A percentile compares a stretch with the other conserved stretches of the same genome.
phyloP scores from a whole-genome alignment of 2,797 vertebrate genomes.

The Liparis tanakae region DNA sequence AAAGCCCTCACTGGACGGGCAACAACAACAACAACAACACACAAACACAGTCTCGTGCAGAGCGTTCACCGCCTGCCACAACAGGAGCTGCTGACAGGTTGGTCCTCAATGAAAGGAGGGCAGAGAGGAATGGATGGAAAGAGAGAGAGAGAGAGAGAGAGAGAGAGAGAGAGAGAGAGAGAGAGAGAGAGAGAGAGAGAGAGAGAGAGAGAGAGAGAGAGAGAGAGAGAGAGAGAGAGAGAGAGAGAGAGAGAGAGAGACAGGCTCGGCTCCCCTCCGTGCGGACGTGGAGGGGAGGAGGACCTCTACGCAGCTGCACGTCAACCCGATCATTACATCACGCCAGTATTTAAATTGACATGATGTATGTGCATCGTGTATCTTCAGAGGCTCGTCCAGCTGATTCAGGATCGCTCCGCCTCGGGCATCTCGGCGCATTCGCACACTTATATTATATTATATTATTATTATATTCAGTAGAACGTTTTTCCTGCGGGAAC shows the following conservation, averaged over 20 bases:
- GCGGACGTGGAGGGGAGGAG: slow-evolving; percentile 66
- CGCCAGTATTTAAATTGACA: slow-evolving; percentile 57
- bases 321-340: slow-evolving; percentile 70
- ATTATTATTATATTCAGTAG: slow-evolving; percentile 24
- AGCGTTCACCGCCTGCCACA: slow-evolving; percentile 54
- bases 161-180: too few species aligned
- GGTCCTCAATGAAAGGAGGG: slow-evolving; percentile 69
- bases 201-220: too few species aligned
- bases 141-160: too few species aligned
- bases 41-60: slow-evolving; percentile 47
- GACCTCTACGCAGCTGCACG: slow-evolving; percentile 64
- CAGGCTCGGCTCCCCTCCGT: slow-evolving; percentile 60
- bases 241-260: slow-evolving; percentile 47
- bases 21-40: too few species aligned
- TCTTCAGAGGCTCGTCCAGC: slow-evolving; percentile 48
- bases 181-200: too few species aligned
- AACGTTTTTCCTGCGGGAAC: slow-evolving; percentile 21
- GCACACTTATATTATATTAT: too few species aligned
- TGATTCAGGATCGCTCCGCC: slow-evolving; percentile 47
- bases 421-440: slow-evolving; percentile 26
- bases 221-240: slow-evolving; percentile 20
- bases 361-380: slow-evolving; percentile 54
- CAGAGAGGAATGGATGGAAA: too few species aligned
- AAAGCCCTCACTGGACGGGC: slow-evolving; percentile 46
- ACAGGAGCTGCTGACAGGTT: slow-evolving; percentile 76